These are phyloP conservation scores for Mercenaria mercenaria DNA, from an alignment of 1,140 invertebrate species.

Conservation along the genomic window DNA sequence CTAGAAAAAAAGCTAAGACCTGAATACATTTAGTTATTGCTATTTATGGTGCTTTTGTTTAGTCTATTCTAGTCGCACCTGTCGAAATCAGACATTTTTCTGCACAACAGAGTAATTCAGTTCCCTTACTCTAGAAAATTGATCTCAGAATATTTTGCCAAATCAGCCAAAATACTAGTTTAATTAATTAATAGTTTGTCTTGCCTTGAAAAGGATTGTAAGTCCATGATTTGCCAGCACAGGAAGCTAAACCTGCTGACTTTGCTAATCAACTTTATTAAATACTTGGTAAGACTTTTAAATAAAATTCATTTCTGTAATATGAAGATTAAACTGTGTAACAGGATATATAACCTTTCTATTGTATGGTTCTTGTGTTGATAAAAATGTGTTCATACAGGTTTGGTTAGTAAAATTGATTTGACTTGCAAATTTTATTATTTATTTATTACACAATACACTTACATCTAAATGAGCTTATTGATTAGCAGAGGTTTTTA, in stretches of 20 bases:
- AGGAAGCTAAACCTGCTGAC: conserved; percentile 7
- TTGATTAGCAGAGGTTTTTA: conserved; percentile 3
- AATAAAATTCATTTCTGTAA: neutral
- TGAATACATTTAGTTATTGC: no score
- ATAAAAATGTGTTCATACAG: neutral
- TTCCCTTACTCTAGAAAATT: no score
- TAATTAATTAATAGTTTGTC: no score
- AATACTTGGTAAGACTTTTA: conserved; percentile 7
- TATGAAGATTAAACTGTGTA: neutral
- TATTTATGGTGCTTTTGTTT: no score
- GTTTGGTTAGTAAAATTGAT: conserved; percentile 17
- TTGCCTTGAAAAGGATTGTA: no score
- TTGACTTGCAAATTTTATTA: conserved; percentile 26
- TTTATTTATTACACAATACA: conserved; percentile 31
- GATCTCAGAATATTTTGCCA: no score
- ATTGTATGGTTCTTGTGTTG: neutral
- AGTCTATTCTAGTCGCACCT: no score
- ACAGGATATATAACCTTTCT: neutral
- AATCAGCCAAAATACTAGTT: no score
- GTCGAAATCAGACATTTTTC: no score
- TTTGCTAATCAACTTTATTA: conserved; percentile 2
- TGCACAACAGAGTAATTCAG: no score
- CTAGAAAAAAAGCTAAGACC: no score
- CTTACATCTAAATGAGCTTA: neutral
- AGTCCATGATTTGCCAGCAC: neutral